Percentiles rank a stretch among this genome's conserved stretches.
phyloP scores from a whole-genome alignment of 2,113 vertebrate species.

The Cnemophilus loriae region DNA sequence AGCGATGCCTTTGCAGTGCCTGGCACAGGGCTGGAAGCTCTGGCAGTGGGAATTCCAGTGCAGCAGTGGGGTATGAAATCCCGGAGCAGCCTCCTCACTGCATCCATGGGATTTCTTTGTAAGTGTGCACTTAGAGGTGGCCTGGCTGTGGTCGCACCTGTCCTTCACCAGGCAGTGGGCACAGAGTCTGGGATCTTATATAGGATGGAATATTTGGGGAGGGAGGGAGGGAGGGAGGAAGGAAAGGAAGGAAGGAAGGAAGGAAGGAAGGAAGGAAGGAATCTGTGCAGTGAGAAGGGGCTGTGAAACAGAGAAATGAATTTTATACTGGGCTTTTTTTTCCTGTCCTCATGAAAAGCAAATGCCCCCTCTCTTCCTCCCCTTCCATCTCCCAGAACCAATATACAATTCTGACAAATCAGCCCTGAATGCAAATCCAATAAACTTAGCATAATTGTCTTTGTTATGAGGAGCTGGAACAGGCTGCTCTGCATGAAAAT shows the following conservation, averaged over 20 bases:
- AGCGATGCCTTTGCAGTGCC: background rate
- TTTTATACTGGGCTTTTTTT: background rate
- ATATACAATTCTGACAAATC: slow-evolving; percentile 55
- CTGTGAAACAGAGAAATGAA: background rate
- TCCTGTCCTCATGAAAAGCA: slow-evolving; percentile 8
- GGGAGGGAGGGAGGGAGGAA: too few relatives aligned
- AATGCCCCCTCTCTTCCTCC: background rate
- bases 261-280: background rate
- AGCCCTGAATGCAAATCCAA: slow-evolving; percentile 60
- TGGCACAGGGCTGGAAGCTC: background rate
- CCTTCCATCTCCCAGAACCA: slow-evolving; percentile 28
- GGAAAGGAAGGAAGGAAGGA: background rate
- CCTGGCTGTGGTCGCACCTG: background rate
- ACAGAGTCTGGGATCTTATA: background rate
- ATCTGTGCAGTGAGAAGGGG: background rate
- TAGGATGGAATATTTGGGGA: background rate
- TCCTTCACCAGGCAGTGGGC: background rate
- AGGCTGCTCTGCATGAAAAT: slow-evolving; percentile 45
- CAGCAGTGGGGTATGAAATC: background rate
- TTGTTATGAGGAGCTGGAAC: slow-evolving; percentile 35
- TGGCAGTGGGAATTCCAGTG: background rate
- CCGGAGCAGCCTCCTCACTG: background rate
- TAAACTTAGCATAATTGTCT: slow-evolving; percentile 61
- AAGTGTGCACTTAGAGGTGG: background rate
- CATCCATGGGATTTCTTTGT: background rate